Evolutionary conservation across 2,888 invertebrate genomes (phyloP), one percentile per base, ranked within the genome.

Genomic region (Aporophyla lueneburgensis): DNA sequence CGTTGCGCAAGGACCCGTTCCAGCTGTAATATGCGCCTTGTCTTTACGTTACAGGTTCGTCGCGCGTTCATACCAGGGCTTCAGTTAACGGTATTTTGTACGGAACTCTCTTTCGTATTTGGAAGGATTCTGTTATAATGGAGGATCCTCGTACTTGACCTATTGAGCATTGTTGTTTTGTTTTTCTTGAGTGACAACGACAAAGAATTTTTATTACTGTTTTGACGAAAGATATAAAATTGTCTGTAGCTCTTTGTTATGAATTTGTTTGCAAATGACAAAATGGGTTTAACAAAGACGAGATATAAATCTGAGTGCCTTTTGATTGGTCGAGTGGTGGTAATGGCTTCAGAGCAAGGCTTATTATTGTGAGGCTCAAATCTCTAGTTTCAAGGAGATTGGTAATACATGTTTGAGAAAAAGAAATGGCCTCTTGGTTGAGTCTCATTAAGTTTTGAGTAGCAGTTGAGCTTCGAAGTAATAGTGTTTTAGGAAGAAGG

Each of bases 41-140:
- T 7, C 9, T 62, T n/a, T 40, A 40, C 2, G n/a, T 62, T 24
- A 5, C 10, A 19, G 21, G 21, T 51, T 33, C 21, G 33, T 54
- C 27, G 3, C 19, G 14, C 5, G 43, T 72, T 72, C 14, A 10
- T n/a, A 19, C 19, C 33, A 54, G 54, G 24, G 19, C n/a, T n/a
- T 56, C 33, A n/a, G 67, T n/a, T n/a, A 67, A 54, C 6, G n/a
- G 33, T 56, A 67, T 70, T 77, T 76, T 73, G 58, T 71, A 51
- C 73, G 27, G 76, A 53, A 74, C 58, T 79, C 53, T 76, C 66
- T 56, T 67, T 46, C 71, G 81, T 72, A 75, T 65, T 70, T 67
- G 58, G 27, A 54, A 76, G 59, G 71, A 49, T 84, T 80, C 27
- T 69, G 54, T 65, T 74, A 65, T 86, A 67, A 84, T 84, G 43